A percentile compares a stretch with the other conserved stretches of the same genome.
Evolutionary conservation across 2,113 vertebrate genomes (phyloP).

Genomic region (Gasterosteus nipponicus): DNA sequence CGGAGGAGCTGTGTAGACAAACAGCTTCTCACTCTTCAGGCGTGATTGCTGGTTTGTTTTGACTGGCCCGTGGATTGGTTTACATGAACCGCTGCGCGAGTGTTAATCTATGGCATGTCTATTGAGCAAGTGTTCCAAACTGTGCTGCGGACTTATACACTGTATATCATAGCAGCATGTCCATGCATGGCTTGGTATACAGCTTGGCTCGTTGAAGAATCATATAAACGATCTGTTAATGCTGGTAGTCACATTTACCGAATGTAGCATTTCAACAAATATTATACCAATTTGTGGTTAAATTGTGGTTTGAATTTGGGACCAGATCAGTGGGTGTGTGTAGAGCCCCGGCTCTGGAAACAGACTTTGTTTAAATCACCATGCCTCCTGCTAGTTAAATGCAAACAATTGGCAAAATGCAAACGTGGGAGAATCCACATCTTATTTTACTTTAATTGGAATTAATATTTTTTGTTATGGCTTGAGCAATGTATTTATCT

Average conservation of each 20-base stretch:
- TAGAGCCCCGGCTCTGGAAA: slow-evolving; percentile 7
- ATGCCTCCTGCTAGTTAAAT: slow-evolving; percentile 9
- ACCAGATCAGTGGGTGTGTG: slow-evolving; percentile 25
- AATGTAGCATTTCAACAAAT: slow-evolving; percentile 40
- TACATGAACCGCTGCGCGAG: slow-evolving; percentile 55
- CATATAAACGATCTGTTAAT: slow-evolving; percentile 60
- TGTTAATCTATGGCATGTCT: slow-evolving; percentile 66
- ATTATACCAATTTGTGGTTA: slow-evolving; percentile 15
- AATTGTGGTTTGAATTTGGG: background rate
- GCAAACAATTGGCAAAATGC: slow-evolving; percentile 9
- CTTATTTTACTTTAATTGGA: background rate
- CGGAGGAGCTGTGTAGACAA: slow-evolving; percentile 46
- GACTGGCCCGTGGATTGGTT: slow-evolving; percentile 54
- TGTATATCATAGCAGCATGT: slow-evolving; percentile 60
- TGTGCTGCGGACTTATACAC: slow-evolving; percentile 45
- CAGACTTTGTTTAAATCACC: slow-evolving; percentile 18
- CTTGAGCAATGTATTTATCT: background rate
- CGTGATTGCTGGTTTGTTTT: slow-evolving; percentile 69
- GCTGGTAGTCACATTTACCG: slow-evolving; percentile 44
- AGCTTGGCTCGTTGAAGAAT: slow-evolving; percentile 26
- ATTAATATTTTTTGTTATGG: background rate
- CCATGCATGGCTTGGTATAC: slow-evolving; percentile 36
- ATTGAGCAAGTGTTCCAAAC: slow-evolving; percentile 50
- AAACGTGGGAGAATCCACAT: slow-evolving; percentile 17
- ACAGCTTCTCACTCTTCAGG: slow-evolving; percentile 51